Base-by-base conservation (phyloP, 2,888 invertebrate species). In the Sphinx pinastri region DNA sequence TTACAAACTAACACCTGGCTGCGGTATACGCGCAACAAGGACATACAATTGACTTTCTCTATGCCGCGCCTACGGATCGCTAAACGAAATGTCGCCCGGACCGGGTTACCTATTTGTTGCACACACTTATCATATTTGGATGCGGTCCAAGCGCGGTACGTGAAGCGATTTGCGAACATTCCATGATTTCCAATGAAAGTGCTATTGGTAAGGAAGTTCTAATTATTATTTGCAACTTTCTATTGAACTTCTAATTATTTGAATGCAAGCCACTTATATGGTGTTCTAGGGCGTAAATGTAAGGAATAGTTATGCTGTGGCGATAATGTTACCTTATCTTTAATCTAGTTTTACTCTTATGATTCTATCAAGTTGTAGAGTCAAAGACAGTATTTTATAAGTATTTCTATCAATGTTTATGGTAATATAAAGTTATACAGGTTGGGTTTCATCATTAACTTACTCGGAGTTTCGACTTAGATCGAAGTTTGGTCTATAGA, bases 91-190 rank as follows among this genome's bases (percentile, higher is more conserved):
- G 87, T 85, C 86, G 79, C 76, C 68, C 74, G 76, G 82, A 90
- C 90, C 86, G 84, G 91, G 92, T 92, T 84, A 91, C 91, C 90
- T 79, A 88, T 88, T 86, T 90, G 79, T 72, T 77, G 78, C 76
- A 70, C 77, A 76, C 77, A 80, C 82, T 81, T 84, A 81, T 80
- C 79, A 82, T 83, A 83, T 86, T 84, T 82, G 84, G 78, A 75
- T 73, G 78, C 77, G 78, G 79, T 71, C 78, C 82, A 83, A 80
- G 78, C 71, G 72, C 76, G 25, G 75, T 69, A 78, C 77, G 77
- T 77, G 79, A 67, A 75, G 81, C 82, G 76, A 75, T 72, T 77
- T 54, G 69, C 63, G 60, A 45, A 69, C 60, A 63, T 63, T 60
- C 59, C 60, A 60, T 60, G 60, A 51, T 70, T 58, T 70, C 67